These are phyloP conservation scores for Orchestia grillus DNA, from an alignment of 1,140 invertebrate genomes.

Conservation along the genomic window DNA sequence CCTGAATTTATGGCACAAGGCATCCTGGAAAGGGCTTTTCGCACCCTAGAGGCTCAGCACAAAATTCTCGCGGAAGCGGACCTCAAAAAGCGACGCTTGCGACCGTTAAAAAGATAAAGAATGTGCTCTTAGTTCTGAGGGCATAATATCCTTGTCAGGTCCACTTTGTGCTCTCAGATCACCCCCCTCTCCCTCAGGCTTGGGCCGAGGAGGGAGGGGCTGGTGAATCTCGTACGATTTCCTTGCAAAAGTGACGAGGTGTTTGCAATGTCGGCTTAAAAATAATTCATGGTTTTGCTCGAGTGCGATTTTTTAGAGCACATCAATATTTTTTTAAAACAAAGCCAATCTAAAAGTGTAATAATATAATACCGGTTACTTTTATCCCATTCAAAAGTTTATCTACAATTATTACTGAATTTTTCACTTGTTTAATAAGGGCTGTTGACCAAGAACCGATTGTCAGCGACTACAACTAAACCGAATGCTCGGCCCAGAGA, in stretches of 20 bases:
- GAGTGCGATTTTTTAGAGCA: too few species aligned
- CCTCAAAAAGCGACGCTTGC: background rate
- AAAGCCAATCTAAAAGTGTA: too few species aligned
- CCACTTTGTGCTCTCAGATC: background rate
- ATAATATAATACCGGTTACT: too few species aligned
- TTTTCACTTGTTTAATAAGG: too few species aligned
- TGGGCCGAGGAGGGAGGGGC: too few species aligned
- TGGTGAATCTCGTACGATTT: background rate
- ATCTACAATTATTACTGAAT: too few species aligned
- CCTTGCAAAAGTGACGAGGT: background rate
- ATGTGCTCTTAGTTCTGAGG: background rate
- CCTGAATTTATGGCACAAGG: background rate
- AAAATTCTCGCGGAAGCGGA: background rate
- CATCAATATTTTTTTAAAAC: too few species aligned
- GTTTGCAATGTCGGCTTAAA: background rate
- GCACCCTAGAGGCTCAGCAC: background rate
- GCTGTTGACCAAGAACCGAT: too few species aligned
- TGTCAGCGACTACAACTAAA: too few species aligned
- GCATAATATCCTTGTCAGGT: constrained; percentile 40
- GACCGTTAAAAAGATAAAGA: background rate
- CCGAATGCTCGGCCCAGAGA: too few species aligned
- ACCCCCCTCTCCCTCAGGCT: background rate
- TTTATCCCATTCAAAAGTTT: too few species aligned
- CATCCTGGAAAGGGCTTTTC: constrained; percentile 12
- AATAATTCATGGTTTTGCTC: too few species aligned